These are phyloP conservation scores for Stigmatopora argus DNA, from an alignment of 2,113 vertebrate species.

Conservation along the genomic window DNA sequence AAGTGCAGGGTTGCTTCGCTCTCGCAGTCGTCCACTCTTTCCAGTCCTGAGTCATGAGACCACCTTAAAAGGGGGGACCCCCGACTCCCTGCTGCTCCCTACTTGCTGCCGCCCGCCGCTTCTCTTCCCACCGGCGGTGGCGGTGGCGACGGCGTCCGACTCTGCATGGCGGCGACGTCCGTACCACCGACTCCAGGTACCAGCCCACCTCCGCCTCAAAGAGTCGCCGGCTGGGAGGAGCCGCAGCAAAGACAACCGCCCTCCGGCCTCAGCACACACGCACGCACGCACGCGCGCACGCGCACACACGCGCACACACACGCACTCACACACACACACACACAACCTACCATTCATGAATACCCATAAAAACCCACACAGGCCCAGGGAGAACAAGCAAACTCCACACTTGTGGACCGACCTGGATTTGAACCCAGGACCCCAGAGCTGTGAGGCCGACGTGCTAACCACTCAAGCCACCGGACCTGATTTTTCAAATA, in stretches of 20 bases:
- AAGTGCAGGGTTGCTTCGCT: not conserved
- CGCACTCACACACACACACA: too few relatives aligned
- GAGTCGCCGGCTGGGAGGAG: not conserved
- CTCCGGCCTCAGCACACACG: not conserved
- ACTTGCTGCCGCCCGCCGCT: not conserved
- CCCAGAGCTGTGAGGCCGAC: too few relatives aligned
- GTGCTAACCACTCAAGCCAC: too few relatives aligned
- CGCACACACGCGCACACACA: too few relatives aligned
- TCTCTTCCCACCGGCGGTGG: conserved; percentile 41
- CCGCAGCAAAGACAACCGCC: not conserved
- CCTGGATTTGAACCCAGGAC: too few relatives aligned
- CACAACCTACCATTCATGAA: too few relatives aligned
- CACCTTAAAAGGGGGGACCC: conserved; percentile 71
- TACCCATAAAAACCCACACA: too few relatives aligned
- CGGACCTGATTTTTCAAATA: too few relatives aligned
- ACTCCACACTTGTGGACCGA: too few relatives aligned
- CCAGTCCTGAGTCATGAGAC: conserved; percentile 77
- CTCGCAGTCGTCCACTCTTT: not conserved
- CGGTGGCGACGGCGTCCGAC: conserved; percentile 70
- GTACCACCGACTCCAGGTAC: conserved; percentile 83
- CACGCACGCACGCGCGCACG: too few relatives aligned
- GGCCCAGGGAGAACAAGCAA: too few relatives aligned
- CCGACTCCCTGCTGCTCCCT: conserved; percentile 26
- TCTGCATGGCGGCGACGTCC: conserved; percentile 81
- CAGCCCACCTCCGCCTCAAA: conserved; percentile 57